Evolutionary conservation across 23 tunicate genomes (phyloP).

Genomic region (Botrylloides violaceus): DNA sequence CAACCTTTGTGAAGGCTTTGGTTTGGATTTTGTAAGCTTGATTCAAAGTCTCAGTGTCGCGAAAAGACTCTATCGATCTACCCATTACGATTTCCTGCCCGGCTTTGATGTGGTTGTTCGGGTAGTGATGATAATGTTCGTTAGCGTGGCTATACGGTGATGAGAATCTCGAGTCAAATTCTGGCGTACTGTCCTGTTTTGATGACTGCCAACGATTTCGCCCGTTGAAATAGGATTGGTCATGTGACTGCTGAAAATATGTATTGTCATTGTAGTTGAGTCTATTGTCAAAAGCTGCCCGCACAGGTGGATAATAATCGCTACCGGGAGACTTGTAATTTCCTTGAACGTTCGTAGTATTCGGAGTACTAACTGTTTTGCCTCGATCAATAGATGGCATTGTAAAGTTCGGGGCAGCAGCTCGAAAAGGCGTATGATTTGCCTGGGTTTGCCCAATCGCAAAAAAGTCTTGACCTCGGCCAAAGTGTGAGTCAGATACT

Average conservation of each 20-base stretch:
- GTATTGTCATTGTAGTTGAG: not conserved
- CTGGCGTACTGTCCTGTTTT: not conserved
- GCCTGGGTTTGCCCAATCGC: not conserved
- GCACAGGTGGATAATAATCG: not conserved
- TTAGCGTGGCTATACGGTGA: not conserved
- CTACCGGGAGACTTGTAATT: not conserved
- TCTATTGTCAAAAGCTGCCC: not conserved
- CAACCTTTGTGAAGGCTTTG: conserved; percentile 17
- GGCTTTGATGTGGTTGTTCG: not conserved
- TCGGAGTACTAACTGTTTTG: not conserved
- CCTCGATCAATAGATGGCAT: not conserved
- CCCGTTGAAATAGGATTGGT: too few relatives aligned
- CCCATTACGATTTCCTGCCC: not conserved
- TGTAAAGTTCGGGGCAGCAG: not conserved
- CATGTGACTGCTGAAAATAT: too few relatives aligned
- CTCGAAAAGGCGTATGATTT: not conserved
- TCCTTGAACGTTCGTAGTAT: not conserved
- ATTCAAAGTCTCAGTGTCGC: not conserved
- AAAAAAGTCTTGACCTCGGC: not conserved
- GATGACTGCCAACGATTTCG: not conserved
- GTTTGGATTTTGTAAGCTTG: conserved; percentile 28
- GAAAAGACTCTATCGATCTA: not conserved
- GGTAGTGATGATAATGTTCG: not conserved
- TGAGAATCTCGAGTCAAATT: not conserved
- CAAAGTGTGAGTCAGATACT: not conserved